Evolutionary conservation across 2,888 invertebrate genomes (phyloP).

Genomic region (Pammene aurita): DNA sequence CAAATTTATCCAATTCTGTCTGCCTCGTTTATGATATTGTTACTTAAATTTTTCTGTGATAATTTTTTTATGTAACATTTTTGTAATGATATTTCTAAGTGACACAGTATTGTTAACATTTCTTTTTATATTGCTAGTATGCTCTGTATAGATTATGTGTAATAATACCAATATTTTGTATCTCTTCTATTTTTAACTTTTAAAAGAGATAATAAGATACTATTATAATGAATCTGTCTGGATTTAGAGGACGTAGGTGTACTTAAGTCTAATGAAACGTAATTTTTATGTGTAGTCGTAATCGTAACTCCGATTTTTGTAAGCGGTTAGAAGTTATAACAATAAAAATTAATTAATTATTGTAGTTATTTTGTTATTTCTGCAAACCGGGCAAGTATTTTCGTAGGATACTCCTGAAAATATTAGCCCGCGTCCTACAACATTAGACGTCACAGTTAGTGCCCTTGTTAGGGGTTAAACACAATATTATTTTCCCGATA

Average conservation of each 20-base stretch:
- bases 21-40: conserved; percentile 43
- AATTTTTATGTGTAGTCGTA: conserved; percentile 41
- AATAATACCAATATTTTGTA: conserved; percentile 17
- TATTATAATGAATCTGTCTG: neutral
- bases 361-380: conserved; percentile 69
- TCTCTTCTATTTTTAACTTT: neutral
- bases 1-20: conserved; percentile 48
- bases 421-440: conserved; percentile 53
- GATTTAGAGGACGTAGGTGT: conserved; percentile 23
- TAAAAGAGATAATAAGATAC: conserved; percentile 6
- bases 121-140: conserved; percentile 60
- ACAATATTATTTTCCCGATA: conserved; percentile 61
- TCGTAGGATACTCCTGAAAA: conserved; percentile 43
- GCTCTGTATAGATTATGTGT: conserved; percentile 17
- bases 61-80: conserved; percentile 50
- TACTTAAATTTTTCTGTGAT: conserved; percentile 71
- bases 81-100: conserved; percentile 51
- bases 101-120: conserved; percentile 65
- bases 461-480: conserved; percentile 71
- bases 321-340: conserved; percentile 59
- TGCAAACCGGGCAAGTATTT: conserved; percentile 56
- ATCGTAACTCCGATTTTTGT: conserved; percentile 52
- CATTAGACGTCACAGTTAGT: conserved; percentile 60
- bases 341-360: conserved; percentile 54
- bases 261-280: conserved; percentile 34